phyloP scores from a whole-genome alignment of 2,113 vertebrate genomes.

The Ondatra zibethicus region DNA sequence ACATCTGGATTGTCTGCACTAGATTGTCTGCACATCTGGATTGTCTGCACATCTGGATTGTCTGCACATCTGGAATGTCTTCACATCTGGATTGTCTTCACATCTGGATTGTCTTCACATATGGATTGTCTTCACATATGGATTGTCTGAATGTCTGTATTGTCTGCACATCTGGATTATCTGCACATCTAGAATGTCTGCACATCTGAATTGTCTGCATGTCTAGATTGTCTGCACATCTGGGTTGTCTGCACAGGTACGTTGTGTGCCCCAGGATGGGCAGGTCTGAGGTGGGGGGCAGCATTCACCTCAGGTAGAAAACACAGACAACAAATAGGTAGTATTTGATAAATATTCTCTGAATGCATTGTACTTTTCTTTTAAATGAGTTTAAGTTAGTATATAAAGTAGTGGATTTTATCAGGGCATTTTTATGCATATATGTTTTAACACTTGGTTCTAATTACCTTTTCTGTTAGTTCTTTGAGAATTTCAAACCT shows the following conservation, averaged over 20 bases:
- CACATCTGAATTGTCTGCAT: neutral
- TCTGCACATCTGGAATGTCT: neutral
- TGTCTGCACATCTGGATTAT: neutral
- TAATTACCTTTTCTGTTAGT: neutral
- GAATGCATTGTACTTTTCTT: neutral
- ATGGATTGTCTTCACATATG: neutral
- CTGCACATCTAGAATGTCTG: neutral
- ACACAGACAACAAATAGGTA: neutral
- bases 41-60: too few relatives aligned
- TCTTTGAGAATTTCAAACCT: neutral
- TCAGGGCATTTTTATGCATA: neutral
- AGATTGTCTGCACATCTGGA: too few relatives aligned
- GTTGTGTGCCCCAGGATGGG: neutral
- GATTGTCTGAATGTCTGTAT: too few relatives aligned
- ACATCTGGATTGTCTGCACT: neutral
- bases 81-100: neutral
- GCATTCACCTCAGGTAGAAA: neutral
- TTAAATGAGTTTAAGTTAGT: neutral
- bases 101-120: neutral
- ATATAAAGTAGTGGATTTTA: neutral
- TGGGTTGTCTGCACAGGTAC: neutral
- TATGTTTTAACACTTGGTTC: neutral
- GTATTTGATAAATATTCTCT: neutral
- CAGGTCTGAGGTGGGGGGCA: neutral
- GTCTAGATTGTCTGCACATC: neutral